phyloP scores from a whole-genome alignment of 2,113 vertebrate species.

The Garra rufa region DNA sequence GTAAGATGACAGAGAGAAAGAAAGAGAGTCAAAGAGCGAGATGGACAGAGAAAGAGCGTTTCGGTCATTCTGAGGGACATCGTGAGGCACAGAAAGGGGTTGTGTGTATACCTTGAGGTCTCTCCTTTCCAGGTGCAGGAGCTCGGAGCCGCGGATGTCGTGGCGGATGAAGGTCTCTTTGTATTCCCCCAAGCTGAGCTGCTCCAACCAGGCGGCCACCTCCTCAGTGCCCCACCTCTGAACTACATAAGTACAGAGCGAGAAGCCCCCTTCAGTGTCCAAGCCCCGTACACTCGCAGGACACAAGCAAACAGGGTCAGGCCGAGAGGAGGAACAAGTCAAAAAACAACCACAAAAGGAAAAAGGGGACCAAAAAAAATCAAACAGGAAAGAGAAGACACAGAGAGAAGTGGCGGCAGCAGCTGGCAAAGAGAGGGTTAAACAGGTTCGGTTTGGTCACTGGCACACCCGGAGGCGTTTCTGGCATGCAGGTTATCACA shows the following conservation, averaged over 20 bases:
- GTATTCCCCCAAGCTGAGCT: conserved; percentile 99
- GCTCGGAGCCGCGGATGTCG: conserved; percentile 98
- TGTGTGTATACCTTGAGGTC: conserved; percentile 95
- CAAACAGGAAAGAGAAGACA: conserved; percentile 65
- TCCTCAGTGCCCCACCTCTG: conserved; percentile 99
- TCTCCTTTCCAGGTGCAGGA: conserved; percentile 98
- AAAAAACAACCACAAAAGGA: conserved; percentile 73
- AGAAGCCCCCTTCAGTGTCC: conserved; percentile 90
- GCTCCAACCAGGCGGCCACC: conserved; percentile 99
- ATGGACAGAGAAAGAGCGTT: conserved; percentile 49
- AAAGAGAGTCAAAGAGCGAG: conserved; percentile 50
- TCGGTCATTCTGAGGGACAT: conserved; percentile 70
- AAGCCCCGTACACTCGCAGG: conserved; percentile 80
- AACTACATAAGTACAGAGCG: conserved; percentile 97
- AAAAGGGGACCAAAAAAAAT: conserved; percentile 55
- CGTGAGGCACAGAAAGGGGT: conserved; percentile 80
- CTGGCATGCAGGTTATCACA: conserved; percentile 79
- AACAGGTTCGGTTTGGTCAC: conserved; percentile 59
- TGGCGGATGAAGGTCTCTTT: conserved; percentile 97
- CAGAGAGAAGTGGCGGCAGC: conserved; percentile 75
- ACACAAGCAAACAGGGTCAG: conserved; percentile 84
- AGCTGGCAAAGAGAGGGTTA: conserved; percentile 79
- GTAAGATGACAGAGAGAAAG: conserved; percentile 52
- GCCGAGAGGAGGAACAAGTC: conserved; percentile 63
- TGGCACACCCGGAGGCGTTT: conserved; percentile 54